Conservation (phyloP, 2,113 vertebrate genomes). For the Oreochromis spilurus region DNA sequence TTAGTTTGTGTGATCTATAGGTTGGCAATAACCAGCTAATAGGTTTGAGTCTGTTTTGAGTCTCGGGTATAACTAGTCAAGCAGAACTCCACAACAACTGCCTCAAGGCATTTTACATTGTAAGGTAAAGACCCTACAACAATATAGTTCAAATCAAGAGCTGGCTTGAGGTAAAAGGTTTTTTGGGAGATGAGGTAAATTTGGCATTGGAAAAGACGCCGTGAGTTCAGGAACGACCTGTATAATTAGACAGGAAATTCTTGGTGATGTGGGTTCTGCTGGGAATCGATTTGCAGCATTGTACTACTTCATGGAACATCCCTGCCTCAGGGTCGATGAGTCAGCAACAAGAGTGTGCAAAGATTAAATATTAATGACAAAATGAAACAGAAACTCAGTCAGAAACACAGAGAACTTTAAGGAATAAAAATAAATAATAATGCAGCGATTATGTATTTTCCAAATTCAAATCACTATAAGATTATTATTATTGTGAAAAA, state of each 20-base stretch:
- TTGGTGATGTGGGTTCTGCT: neutral
- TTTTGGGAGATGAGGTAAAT: neutral
- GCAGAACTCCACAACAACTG: neutral
- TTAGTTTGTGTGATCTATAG: neutral
- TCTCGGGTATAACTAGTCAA: neutral
- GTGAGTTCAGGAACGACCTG: neutral
- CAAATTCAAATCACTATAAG: neutral
- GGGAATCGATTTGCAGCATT: neutral
- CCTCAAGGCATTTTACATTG: neutral
- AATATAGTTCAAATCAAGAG: neutral
- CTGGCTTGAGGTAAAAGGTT: fast-evolving
- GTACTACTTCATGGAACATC: neutral
- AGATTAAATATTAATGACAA: neutral
- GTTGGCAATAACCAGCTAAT: neutral
- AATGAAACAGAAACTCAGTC: neutral
- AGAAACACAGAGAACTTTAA: neutral
- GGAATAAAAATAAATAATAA: neutral
- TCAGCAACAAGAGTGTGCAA: neutral
- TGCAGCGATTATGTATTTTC: neutral
- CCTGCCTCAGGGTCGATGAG: neutral
- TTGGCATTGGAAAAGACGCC: fast-evolving
- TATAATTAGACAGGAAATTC: neutral
- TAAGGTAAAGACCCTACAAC: neutral
- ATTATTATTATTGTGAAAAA: neutral
- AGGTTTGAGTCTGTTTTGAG: neutral